phyloP scores from a whole-genome alignment of 2,888 invertebrate genomes.

The Campaea margaritaria region DNA sequence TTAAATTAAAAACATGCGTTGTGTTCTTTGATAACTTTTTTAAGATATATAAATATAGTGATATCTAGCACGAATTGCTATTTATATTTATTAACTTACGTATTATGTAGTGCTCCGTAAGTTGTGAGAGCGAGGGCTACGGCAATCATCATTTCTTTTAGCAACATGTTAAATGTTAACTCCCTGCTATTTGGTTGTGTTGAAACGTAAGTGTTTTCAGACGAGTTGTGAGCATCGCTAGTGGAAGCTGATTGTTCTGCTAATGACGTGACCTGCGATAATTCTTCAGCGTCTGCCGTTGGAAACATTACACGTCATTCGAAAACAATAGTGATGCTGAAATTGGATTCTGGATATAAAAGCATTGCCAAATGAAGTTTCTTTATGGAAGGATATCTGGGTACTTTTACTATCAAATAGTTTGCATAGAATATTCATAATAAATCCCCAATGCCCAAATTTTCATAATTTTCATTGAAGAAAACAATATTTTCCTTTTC shows the following conservation, averaged over 20 bases:
- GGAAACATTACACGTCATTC: constrained; percentile 85
- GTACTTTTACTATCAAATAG: constrained; percentile 38
- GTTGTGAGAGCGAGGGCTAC: constrained; percentile 87
- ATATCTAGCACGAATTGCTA: background rate
- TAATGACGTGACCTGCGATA: constrained; percentile 78
- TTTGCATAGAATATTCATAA: constrained; percentile 54
- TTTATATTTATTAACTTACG: constrained; percentile 81
- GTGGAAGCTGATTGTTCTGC: constrained; percentile 61
- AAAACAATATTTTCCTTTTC: constrained; percentile 30
- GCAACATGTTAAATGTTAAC: constrained; percentile 83
- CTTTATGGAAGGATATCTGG: constrained; percentile 34
- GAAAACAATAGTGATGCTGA: constrained; percentile 67
- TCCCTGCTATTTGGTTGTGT: constrained; percentile 70
- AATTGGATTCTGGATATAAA: constrained; percentile 54
- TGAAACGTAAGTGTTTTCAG: constrained; percentile 64
- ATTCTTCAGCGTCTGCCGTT: constrained; percentile 80
- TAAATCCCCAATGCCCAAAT: constrained; percentile 42
- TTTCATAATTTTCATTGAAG: constrained; percentile 39
- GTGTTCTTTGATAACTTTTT: background rate
- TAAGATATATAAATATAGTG: too few relatives aligned
- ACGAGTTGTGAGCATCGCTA: constrained; percentile 75
- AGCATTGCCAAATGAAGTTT: constrained; percentile 58
- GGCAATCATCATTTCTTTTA: constrained; percentile 87
- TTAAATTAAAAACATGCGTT: background rate
- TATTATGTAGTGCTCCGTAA: constrained; percentile 89